Evolutionary conservation across 2,113 vertebrate species (phyloP).

Genomic region (Calidris pugnax): DNA sequence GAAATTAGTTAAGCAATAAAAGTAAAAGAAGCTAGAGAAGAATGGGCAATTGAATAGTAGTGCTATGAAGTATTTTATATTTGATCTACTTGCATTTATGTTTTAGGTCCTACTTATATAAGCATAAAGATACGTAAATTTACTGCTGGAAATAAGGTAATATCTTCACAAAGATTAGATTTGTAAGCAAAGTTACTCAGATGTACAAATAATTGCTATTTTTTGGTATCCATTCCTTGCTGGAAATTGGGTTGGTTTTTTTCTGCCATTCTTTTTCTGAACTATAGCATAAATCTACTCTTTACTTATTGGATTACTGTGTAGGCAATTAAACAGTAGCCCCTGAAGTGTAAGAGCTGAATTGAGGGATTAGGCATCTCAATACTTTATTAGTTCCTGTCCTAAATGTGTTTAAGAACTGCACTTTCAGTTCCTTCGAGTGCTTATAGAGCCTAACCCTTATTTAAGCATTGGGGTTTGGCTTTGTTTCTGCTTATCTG

Average conservation of each 20-base stretch:
- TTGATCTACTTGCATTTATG: neutral
- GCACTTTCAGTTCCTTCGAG: neutral
- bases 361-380: neutral
- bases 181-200: neutral
- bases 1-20: neutral
- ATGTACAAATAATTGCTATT: neutral
- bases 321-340: neutral
- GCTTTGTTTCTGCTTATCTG: neutral
- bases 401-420: neutral
- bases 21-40: neutral
- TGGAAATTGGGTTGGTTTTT: neutral
- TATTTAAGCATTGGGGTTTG: neutral
- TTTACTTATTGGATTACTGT: neutral
- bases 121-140: neutral
- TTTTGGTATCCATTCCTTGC: neutral
- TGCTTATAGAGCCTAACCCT: neutral
- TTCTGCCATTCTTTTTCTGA: neutral
- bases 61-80: neutral
- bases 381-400: neutral
- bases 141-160: neutral
- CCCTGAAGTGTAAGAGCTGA: neutral
- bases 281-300: neutral
- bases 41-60: neutral
- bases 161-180: neutral
- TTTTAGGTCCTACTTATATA: neutral